Conservation (phyloP, 2,888 invertebrate genomes). For the Erebia aethiops region DNA sequence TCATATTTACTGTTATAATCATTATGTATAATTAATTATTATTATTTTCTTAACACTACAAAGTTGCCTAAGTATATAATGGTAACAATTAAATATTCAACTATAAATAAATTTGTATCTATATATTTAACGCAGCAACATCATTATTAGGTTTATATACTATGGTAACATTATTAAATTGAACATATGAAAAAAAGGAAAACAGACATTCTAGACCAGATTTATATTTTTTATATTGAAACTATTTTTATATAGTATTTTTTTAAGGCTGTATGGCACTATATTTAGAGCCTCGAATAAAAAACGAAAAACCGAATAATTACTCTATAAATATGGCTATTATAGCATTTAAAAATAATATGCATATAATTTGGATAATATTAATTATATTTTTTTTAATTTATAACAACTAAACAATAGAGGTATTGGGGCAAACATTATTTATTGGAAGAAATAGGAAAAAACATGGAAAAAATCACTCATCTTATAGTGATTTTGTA, state of each 20-base stretch:
- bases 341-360: neutral
- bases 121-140: constrained; percentile 36
- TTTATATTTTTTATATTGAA: neutral
- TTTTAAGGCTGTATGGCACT: constrained; percentile 11
- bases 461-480: too few relatives aligned
- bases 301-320: neutral
- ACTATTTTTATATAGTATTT: neutral
- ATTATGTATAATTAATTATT: constrained; percentile 1
- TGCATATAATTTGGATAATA: neutral
- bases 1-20: neutral
- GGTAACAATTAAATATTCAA: constrained; percentile 38
- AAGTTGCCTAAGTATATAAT: constrained; percentile 31
- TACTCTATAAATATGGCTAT: constrained; percentile 1
- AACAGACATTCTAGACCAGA: neutral
- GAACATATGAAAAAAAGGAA: constrained; percentile 22
- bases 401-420: neutral
- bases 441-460: neutral
- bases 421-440: neutral
- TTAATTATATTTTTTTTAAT: neutral
- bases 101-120: constrained; percentile 30
- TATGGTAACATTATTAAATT: constrained; percentile 35
- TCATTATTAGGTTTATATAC: constrained; percentile 21
- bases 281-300: neutral
- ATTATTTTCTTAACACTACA: neutral
- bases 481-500: too few relatives aligned